These are phyloP conservation scores for Orchesella cincta DNA, from an alignment of 1,140 invertebrate species.

Conservation along the genomic window DNA sequence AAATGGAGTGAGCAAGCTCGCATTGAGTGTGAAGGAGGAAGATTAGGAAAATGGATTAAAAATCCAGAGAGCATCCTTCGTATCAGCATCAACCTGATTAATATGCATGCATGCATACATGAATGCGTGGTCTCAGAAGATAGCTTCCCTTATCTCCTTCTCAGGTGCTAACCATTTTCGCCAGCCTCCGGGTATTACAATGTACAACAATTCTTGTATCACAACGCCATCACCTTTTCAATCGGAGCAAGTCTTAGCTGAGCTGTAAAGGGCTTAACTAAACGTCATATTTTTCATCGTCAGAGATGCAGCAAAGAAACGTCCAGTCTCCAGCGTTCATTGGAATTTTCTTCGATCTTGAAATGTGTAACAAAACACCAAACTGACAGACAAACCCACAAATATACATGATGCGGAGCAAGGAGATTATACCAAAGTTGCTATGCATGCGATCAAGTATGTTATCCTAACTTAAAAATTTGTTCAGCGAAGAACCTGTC, in stretches of 20 bases:
- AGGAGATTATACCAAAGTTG: not conserved
- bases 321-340: not conserved
- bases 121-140: too few relatives aligned
- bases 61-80: not conserved
- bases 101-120: conserved; percentile 10
- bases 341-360: conserved; percentile 14
- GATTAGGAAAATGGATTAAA: conserved; percentile 3
- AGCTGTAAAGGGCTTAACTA: not conserved
- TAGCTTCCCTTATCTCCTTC: conserved; percentile 10
- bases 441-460: not conserved
- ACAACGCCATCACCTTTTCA: not conserved
- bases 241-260: not conserved
- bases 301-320: not conserved
- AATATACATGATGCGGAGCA: not conserved
- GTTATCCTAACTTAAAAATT: not conserved
- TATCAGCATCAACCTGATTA: not conserved
- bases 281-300: not conserved
- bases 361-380: conserved; percentile 28
- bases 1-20: not conserved
- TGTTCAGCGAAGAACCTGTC: conserved; percentile 16
- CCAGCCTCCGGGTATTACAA: conserved; percentile 22
- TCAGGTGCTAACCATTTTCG: not conserved
- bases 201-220: not conserved
- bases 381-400: conserved; percentile 13
- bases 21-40: not conserved